Evolutionary conservation across 1,140 invertebrate genomes (phyloP), one percentile per base, ranked within the genome.

Genomic region (Rhyzopertha dominica): DNA sequence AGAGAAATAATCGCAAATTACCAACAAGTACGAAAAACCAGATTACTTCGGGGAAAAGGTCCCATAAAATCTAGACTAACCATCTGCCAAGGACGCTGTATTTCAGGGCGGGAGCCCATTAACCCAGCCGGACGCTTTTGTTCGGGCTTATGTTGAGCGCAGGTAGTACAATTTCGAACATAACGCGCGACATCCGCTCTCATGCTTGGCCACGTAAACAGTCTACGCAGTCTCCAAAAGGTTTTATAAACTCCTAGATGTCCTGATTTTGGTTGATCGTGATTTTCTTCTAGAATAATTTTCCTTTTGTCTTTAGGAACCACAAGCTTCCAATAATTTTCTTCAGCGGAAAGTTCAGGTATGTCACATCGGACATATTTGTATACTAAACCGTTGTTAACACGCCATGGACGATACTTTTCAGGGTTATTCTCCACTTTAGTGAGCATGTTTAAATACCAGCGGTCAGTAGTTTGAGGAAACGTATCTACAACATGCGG

Each of bases 141-240:
- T 16, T 46, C 43, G 5, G 22, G 16, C 12, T 46, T 40, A 20
- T 46, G 13, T 14, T 10, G 16, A 19, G 22, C 25, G 34, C 37
- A 47, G 0, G n/a, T 16, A 16, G n/a, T 1, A 31, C 44, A 47
- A 9, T 14, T 5, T 17, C 38, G n/a, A 1, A 47, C 38, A 26
- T 47, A 41, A 26, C 28, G 8, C 13, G 30, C 19, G 2, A 43
- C 28, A 48, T 43, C 46, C 9, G 26, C 12, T 32, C 32, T 48
- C 31, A 48, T 48, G 26, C 43, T 43, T 10, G 46, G 46, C 39
- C 39, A 43, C 13, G 26, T 42, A 14, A 42, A 48, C 13, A n/a
- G 12, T 12, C 36, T 13, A 43, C 19, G 17, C 7, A 48, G 23
- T 32, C 30, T 42, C 14, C 26, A 22, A 23, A 19, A 35, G 3